Evolutionary conservation across 2,888 invertebrate species (phyloP).

Genomic region (Sussaba pulchella): DNA sequence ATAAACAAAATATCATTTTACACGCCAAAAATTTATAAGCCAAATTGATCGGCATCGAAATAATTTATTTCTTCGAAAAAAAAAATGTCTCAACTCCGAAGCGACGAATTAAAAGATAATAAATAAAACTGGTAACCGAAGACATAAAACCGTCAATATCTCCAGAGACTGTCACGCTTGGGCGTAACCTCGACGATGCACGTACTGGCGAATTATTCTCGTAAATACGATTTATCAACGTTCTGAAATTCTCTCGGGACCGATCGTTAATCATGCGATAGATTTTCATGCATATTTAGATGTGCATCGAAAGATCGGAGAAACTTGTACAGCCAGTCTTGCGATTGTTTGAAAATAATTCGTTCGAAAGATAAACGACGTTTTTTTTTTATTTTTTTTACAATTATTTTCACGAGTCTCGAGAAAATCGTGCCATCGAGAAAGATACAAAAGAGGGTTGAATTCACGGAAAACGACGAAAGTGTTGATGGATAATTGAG

Average conservation of each 20-base stretch:
- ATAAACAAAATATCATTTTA: too few relatives aligned
- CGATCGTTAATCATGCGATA: constrained; percentile 32
- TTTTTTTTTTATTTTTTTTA: too few relatives aligned
- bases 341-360: not conserved
- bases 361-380: not conserved
- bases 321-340: not conserved
- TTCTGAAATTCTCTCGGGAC: not conserved
- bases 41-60: too few relatives aligned
- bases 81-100: too few relatives aligned
- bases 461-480: constrained; percentile 26
- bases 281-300: not conserved
- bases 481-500: constrained; percentile 23
- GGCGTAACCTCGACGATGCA: constrained; percentile 57
- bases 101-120: constrained; percentile 41
- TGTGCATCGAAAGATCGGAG: constrained; percentile 19
- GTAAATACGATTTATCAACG: not conserved
- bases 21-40: too few relatives aligned
- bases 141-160: constrained; percentile 26
- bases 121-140: constrained; percentile 16
- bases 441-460: constrained; percentile 28
- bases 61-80: too few relatives aligned
- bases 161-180: constrained; percentile 5
- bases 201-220: constrained; percentile 50
- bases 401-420: not conserved
- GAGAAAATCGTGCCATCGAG: not conserved